Evolutionary conservation across 2,888 invertebrate species (phyloP).

Genomic region (Matsumyia berberina): DNA sequence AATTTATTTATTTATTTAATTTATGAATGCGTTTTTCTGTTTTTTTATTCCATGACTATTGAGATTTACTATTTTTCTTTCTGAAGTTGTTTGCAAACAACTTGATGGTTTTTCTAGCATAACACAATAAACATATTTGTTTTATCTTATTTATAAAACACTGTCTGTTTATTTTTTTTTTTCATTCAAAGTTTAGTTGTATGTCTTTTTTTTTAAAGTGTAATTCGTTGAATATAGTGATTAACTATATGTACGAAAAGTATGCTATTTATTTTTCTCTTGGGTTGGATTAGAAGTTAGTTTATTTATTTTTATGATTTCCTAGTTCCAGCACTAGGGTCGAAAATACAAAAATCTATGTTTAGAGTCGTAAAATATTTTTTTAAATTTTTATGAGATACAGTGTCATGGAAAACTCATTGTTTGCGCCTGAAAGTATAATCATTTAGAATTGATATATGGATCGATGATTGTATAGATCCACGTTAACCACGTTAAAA

Average conservation of each 20-base stretch:
- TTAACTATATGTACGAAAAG: conserved; percentile 38
- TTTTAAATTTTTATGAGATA: not conserved
- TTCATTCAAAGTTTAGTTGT: conserved; percentile 4
- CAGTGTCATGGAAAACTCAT: too few relatives aligned
- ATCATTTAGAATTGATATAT: too few relatives aligned
- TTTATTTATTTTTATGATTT: conserved; percentile 2
- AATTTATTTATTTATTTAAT: not conserved
- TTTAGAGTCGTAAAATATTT: too few relatives aligned
- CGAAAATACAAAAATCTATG: too few relatives aligned
- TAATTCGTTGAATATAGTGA: conserved; percentile 52
- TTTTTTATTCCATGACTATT: not conserved
- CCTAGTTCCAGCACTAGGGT: conserved; percentile 50
- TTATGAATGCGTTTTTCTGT: not conserved
- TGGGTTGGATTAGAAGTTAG: not conserved
- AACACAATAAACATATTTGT: conserved; percentile 1
- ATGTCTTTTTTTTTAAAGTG: conserved; percentile 8
- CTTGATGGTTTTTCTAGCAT: not conserved
- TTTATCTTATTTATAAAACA: not conserved
- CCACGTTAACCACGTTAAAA: too few relatives aligned
- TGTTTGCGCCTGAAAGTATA: conserved; percentile 5
- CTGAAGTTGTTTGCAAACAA: conserved; percentile 21
- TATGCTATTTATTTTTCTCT: conserved; percentile 30
- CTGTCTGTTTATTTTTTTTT: conserved; percentile 2
- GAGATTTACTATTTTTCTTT: conserved; percentile 8
- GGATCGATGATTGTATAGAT: too few relatives aligned